Evolutionary conservation across 2,797 vertebrate species (phyloP).

Genomic region (Champsocephalus gunnari): DNA sequence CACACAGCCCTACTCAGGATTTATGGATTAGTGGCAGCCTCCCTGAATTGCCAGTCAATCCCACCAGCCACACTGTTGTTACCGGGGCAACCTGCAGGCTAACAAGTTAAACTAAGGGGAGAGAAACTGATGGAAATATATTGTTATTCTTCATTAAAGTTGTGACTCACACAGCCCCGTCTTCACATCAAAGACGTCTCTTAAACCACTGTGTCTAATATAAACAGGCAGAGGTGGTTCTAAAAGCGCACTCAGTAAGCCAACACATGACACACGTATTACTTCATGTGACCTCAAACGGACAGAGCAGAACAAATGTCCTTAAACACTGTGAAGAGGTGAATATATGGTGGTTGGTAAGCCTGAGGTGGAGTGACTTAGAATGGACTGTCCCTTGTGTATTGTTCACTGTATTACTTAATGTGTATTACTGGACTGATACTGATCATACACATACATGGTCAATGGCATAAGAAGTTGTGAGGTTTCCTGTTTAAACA

Average conservation of each 20-base stretch:
- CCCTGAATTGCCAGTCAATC: slow-evolving; percentile 47
- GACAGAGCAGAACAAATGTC: neutral
- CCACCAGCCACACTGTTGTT: slow-evolving; percentile 53
- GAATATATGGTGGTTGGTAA: no score
- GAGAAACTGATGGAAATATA: neutral
- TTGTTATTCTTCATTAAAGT: no score
- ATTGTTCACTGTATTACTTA: neutral
- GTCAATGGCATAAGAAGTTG: no score
- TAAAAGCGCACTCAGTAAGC: no score
- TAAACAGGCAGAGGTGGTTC: no score
- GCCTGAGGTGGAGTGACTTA: no score
- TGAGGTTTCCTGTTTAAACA: neutral
- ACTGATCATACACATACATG: neutral
- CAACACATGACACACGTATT: neutral
- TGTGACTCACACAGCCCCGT: no score
- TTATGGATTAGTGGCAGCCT: slow-evolving; percentile 67
- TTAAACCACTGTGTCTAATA: no score
- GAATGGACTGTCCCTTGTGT: neutral
- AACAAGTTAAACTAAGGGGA: slow-evolving; percentile 29
- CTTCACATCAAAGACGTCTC: no score
- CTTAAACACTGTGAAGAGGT: neutral
- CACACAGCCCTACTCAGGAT: slow-evolving; percentile 33
- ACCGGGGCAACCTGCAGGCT: slow-evolving; percentile 20
- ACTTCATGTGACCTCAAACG: neutral
- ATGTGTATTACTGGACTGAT: neutral